A percentile compares a stretch with the other conserved stretches of the same genome.
phyloP scores from a whole-genome alignment of 2,113 vertebrate genomes.

The Lasiurus cinereus region DNA sequence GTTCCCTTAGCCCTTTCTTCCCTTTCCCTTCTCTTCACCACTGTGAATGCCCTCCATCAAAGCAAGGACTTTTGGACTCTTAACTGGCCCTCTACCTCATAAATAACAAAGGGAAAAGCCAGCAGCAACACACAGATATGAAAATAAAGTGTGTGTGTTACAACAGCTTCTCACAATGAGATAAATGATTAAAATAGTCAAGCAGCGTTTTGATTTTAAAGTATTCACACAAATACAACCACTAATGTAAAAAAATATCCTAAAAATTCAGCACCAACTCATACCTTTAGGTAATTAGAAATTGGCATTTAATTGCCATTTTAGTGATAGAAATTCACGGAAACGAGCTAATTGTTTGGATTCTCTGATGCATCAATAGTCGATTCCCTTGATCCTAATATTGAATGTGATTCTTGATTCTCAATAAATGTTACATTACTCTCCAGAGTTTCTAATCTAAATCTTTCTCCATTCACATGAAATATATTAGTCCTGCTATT shows the following conservation, averaged over 20 bases:
- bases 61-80: not conserved
- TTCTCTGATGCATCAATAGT: not conserved
- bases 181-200: not conserved
- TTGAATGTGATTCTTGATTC: not conserved
- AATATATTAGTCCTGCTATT: not conserved
- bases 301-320: not conserved
- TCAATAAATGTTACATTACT: not conserved
- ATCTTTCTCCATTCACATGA: not conserved
- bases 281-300: not conserved
- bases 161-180: not conserved
- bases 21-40: not conserved
- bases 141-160: slow-evolving; percentile 23
- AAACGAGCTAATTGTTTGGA: not conserved
- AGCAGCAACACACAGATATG: not conserved
- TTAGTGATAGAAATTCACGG: not conserved
- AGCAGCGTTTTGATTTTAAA: not conserved
- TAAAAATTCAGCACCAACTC: not conserved
- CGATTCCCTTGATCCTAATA: slow-evolving; percentile 11
- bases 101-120: not conserved
- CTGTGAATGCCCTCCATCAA: not conserved
- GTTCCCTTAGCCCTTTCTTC: too few species aligned
- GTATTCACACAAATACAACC: not conserved
- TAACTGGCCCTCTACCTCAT: not conserved
- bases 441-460: not conserved
- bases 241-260: not conserved